A percentile compares a stretch with the other conserved stretches of the same genome.
Conservation (phyloP, 2,113 vertebrate species). For the Pao palembangensis region DNA sequence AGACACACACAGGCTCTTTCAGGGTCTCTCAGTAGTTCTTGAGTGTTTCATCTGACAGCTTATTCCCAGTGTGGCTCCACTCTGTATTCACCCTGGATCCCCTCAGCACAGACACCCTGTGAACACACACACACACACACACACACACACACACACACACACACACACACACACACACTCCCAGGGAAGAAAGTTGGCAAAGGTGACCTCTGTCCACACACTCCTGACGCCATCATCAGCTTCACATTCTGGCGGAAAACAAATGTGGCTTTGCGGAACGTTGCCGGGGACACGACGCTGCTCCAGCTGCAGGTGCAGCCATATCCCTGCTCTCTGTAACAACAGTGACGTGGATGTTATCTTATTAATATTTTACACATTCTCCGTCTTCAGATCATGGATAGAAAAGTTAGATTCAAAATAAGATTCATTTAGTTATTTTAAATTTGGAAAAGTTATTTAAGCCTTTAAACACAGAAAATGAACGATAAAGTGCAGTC, state of each 20-base stretch:
- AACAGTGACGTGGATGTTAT: too few species aligned
- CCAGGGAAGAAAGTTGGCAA: slow-evolving; percentile 60
- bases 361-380: too few species aligned
- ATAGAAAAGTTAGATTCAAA: too few species aligned
- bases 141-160: slow-evolving; percentile 69
- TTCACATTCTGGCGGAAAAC: slow-evolving; percentile 7
- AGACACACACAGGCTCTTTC: slow-evolving; percentile 5
- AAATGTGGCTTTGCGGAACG: too few species aligned
- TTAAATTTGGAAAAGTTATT: too few species aligned
- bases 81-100: slow-evolving; percentile 76
- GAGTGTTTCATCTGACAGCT: slow-evolving; percentile 76
- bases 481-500: too few species aligned
- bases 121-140: slow-evolving; percentile 71
- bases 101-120: slow-evolving; percentile 72
- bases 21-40: slow-evolving; percentile 70
- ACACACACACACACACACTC: slow-evolving; percentile 61
- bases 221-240: slow-evolving; percentile 17
- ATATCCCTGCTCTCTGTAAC: too few species aligned
- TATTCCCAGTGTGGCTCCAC: slow-evolving; percentile 72
- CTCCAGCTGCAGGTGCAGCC: too few species aligned
- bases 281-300: too few species aligned
- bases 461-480: too few species aligned
- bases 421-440: too few species aligned
- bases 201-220: slow-evolving; percentile 70
- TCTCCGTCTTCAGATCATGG: too few species aligned